Base-by-base conservation (phyloP, 2,888 invertebrate species). In the Acleris cristana region DNA sequence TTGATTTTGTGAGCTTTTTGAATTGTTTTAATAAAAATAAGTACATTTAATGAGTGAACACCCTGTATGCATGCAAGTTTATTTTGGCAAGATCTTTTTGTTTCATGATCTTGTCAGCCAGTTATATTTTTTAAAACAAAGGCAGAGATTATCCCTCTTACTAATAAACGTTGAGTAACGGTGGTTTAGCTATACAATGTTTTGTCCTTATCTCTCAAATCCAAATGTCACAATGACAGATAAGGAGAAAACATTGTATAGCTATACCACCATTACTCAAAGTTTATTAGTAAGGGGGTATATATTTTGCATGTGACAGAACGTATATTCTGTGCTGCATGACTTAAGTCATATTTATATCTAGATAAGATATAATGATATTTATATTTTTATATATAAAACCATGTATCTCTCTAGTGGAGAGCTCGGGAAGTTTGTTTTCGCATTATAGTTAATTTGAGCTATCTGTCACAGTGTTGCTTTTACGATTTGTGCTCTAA, bases 351-450 rank as follows among this genome's bases (percentile, higher is more conserved):
- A 65, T 65, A 53, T 40, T 49, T 73, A 73, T 75, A 65, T 75
- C 72, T 70, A 73, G 73, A 74, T 40, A 63, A 70, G 65, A 71
- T 73, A 76, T 79, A 78, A 79, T 82, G 76, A 80, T 75, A 75
- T 71, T 75, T 70, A 79, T 76, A 78, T 73, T 77, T 77, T 79
- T 76, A 79, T 84, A 78, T 40, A 81, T 69, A 68, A 69, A 65
- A 76, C 83, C 75, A 79, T 81, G 74, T 86, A 84, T 80, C 92
- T 92, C 92, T 90, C 90, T 88, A 85, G 92, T 93, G 92, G 91
- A 92, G 92, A 92, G 90, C 92, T 92, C 92, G 86, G 91, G 92
- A 93, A 92, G 92, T 80, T 80, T 79, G 71, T 81, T 81, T 81
- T 82, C 80, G 75, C 76, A 71, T 72, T 69, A 73, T 76, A 73